Conservation (phyloP, 2,888 invertebrate species). For the Acanthosoma haemorrhoidale region DNA sequence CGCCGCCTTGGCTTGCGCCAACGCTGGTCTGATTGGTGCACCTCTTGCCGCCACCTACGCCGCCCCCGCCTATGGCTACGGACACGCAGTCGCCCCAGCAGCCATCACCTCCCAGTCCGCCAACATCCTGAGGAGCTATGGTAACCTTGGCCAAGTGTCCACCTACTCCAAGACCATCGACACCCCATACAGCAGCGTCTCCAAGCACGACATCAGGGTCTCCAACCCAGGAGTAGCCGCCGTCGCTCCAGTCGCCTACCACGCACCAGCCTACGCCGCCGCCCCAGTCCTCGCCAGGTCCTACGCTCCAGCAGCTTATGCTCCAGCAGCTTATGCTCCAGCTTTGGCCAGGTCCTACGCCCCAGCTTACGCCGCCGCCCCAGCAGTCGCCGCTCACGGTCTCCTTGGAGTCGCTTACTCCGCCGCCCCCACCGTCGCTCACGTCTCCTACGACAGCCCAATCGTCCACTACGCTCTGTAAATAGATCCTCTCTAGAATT, state of each 20-base stretch:
- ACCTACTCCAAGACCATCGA: conserved; percentile 65
- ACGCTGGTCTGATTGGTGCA: conserved; percentile 43
- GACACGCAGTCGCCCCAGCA: conserved; percentile 39
- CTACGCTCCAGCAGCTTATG: conserved; percentile 30
- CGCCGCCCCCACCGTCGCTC: conserved; percentile 41
- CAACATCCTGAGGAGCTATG: conserved; percentile 58
- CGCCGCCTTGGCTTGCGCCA: conserved; percentile 44
- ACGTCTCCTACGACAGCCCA: conserved; percentile 41
- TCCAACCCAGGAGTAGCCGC: conserved; percentile 53
- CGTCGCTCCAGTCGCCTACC: conserved; percentile 42
- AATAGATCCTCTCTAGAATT: too few relatives aligned
- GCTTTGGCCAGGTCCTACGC: conserved; percentile 35
- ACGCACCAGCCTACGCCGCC: conserved; percentile 44
- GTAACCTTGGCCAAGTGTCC: conserved; percentile 61
- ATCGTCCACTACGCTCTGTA: conserved; percentile 41
- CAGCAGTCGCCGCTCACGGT: background rate
- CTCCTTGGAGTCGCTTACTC: conserved; percentile 39
- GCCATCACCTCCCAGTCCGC: conserved; percentile 55
- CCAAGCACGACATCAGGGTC: conserved; percentile 63
- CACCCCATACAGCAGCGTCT: conserved; percentile 66
- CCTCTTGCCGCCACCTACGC: conserved; percentile 50
- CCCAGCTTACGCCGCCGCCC: conserved; percentile 39
- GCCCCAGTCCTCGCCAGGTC: background rate
- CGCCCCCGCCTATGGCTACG: conserved; percentile 45
- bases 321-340: too few relatives aligned